Conservation (phyloP, 2,113 vertebrate species). For the Phodopus roborovskii region DNA sequence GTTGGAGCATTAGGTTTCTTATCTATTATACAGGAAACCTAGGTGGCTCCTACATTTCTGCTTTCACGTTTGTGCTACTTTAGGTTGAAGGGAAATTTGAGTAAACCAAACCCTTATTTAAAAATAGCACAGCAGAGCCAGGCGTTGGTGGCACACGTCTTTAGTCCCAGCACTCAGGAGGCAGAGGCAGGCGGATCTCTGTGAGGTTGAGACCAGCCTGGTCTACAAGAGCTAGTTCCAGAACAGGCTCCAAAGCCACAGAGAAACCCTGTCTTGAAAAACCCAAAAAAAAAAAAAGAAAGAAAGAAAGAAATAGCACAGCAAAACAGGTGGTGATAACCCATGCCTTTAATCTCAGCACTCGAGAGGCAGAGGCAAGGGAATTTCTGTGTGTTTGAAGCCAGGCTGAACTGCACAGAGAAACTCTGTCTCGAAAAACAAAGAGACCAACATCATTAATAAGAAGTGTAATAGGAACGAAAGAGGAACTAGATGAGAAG, state of each 20-base stretch:
- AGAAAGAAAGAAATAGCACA: too few species aligned
- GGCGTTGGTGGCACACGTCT: rapidly evolving
- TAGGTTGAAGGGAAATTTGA: neutral
- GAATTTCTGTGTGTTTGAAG: too few species aligned
- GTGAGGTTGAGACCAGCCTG: neutral
- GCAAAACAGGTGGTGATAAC: too few species aligned
- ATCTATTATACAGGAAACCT: neutral
- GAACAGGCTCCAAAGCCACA: neutral
- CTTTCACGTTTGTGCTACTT: neutral
- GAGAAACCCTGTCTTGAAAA: neutral
- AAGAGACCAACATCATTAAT: neutral
- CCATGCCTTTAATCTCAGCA: too few species aligned
- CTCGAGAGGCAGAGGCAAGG: too few species aligned
- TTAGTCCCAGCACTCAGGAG: neutral
- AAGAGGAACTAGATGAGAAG: neutral
- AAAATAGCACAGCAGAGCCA: too few species aligned
- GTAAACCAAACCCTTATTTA: neutral
- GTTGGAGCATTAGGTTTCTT: neutral
- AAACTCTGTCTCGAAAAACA: neutral
- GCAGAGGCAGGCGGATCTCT: neutral
- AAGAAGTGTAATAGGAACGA: neutral
- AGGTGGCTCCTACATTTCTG: neutral
- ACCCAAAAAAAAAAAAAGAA: too few species aligned
- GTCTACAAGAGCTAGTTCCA: neutral
- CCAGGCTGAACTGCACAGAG: neutral